Evolutionary conservation across 2,797 vertebrate species (phyloP), one percentile per base, ranked within the genome.

Genomic region (Hozukius guyotensis): DNA sequence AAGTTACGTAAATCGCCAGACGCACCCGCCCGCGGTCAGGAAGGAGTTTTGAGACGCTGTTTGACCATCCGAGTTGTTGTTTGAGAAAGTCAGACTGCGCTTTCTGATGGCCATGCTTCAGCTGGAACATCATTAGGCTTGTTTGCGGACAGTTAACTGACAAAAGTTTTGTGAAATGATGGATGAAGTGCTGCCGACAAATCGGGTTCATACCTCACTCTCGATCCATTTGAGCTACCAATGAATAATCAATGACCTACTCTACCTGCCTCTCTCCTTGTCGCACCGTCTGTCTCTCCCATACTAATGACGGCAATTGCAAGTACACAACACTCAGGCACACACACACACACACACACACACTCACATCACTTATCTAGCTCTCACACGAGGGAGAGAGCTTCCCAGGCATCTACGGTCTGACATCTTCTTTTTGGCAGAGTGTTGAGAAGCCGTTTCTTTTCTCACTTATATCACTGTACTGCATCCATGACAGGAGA

Each of bases 231-330:
- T 63, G 13, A 76, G 70, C 65, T 42, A n/a, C 59, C 38, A 75
- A 69, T 76, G 75, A 87, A 83, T 81, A 76, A 88, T 91, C 80
- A 80, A 76, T 87, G 71, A 74, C 49, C 52, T 36, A 16, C 55
- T 75, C 25, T 61, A 76, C 42, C 77, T 57, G 55, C 75, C 12
- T 80, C 56, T 42, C 56, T 60, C 64, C 69, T 70, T 29, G 63
- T 76, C 6, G 0, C 70, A 55, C 24, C n/a, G 6, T 62, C 63
- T 70, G 66, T 76, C 75, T 75, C 72, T 78, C 46, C 67, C 65
- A 80, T 81, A 61, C 74, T 82, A 72, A 85, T 89, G 42, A 80
- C 32, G 34, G 72, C 77, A 79, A 82, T 87, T 86, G 82, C 67
- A 86, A 81, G 46, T 65, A 72, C 69, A 73, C 67, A 82, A 36